phyloP scores from a whole-genome alignment of 2,113 vertebrate species.

The Callaeas wilsoni region DNA sequence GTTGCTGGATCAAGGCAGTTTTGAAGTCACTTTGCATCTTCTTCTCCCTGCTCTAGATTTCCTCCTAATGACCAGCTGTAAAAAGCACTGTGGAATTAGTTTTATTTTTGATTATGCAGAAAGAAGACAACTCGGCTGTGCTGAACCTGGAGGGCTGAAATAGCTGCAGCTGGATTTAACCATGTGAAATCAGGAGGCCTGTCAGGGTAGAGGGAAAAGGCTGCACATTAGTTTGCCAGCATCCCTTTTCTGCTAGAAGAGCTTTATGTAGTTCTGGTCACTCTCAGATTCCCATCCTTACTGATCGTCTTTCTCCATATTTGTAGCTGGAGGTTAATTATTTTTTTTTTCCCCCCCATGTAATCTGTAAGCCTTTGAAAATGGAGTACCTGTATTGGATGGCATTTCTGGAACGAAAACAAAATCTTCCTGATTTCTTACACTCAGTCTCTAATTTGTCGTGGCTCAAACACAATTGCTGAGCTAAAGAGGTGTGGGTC shows the following conservation, averaged over 20 bases:
- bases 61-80: neutral
- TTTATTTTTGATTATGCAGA: conserved; percentile 5
- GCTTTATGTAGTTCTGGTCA: neutral
- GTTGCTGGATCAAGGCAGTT: neutral
- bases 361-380: neutral
- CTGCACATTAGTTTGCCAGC: neutral
- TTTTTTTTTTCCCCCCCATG: neutral
- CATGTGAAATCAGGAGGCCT: neutral
- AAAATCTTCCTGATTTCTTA: neutral
- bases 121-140: neutral
- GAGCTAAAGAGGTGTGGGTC: neutral
- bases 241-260: neutral
- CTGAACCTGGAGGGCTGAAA: neutral
- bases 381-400: neutral
- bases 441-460: neutral
- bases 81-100: neutral
- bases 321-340: neutral
- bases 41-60: neutral
- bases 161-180: neutral
- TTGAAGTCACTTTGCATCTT: neutral
- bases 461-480: accelerated
- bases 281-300: neutral
- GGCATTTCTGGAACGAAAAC: neutral
- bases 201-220: neutral
- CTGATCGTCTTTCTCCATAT: neutral